Conservation (phyloP, 2,888 invertebrate genomes). For the Latrodectus hesperus region DNA sequence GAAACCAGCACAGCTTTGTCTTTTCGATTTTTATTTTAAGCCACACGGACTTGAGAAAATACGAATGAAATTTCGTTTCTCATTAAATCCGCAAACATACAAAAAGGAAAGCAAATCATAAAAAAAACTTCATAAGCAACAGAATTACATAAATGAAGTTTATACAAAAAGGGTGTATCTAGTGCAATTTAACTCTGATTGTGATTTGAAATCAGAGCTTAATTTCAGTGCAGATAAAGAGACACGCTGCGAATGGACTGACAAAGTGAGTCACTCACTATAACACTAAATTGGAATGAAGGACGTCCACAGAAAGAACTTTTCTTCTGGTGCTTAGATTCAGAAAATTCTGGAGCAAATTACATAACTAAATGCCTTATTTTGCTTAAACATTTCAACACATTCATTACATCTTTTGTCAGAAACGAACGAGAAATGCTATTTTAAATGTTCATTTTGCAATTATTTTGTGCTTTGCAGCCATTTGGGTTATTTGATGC, state of each 20-base stretch:
- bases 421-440: slow-evolving; percentile 29
- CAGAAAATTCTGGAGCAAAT: slow-evolving; percentile 38
- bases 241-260: neutral
- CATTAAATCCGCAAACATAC: neutral
- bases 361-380: slow-evolving; percentile 60
- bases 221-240: neutral
- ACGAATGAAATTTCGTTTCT: neutral
- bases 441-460: slow-evolving; percentile 32
- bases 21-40: slow-evolving; percentile 8
- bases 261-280: neutral
- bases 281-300: neutral
- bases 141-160: neutral
- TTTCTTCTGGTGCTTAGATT: slow-evolving; percentile 55
- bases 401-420: slow-evolving; percentile 35
- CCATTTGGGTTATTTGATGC: slow-evolving; percentile 48
- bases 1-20: slow-evolving; percentile 36
- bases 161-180: neutral
- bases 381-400: slow-evolving; percentile 60
- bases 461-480: slow-evolving; percentile 55
- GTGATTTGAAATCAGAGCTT: neutral
- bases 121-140: neutral
- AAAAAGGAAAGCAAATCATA: neutral
- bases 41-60: neutral
- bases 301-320: slow-evolving; percentile 41
- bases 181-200: neutral